Percentiles rank a stretch among this genome's conserved stretches.
These are phyloP conservation scores for Sturnus vulgaris DNA, from an alignment of 2,113 vertebrate genomes.

Conservation along the genomic window DNA sequence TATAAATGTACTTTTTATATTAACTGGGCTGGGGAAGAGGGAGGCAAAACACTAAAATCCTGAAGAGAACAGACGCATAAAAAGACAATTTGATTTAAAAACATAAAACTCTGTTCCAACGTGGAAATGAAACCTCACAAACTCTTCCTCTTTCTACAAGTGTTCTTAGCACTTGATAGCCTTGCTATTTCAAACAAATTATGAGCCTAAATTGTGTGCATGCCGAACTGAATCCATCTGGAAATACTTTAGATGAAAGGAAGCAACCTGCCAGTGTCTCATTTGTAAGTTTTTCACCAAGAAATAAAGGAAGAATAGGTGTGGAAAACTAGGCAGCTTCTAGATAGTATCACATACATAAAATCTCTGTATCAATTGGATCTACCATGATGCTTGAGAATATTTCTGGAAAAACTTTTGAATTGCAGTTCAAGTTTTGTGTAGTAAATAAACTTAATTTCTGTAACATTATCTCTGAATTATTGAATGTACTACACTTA, in stretches of 20 bases:
- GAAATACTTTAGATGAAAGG: neutral
- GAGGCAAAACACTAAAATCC: neutral
- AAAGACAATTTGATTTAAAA: neutral
- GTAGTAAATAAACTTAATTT: slow-evolving; percentile 38
- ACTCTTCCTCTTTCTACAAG: neutral
- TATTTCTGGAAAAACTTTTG: neutral
- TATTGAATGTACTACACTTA: slow-evolving; percentile 34
- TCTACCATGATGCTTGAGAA: neutral
- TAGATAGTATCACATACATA: neutral
- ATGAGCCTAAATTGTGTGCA: neutral
- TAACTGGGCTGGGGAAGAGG: fast-evolving
- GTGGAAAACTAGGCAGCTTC: neutral
- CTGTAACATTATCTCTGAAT: slow-evolving; percentile 52
- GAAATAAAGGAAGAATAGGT: neutral
- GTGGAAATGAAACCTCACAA: neutral
- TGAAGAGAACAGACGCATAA: neutral
- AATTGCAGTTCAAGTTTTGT: slow-evolving; percentile 21
- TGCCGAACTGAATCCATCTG: neutral
- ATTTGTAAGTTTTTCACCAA: neutral
- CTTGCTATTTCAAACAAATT: neutral
- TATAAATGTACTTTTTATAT: neutral
- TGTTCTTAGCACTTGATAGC: neutral
- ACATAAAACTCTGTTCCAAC: neutral
- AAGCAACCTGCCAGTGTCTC: neutral
- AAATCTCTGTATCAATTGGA: neutral